phyloP scores from a whole-genome alignment of 2,888 invertebrate species.

The Lymantria dispar region DNA sequence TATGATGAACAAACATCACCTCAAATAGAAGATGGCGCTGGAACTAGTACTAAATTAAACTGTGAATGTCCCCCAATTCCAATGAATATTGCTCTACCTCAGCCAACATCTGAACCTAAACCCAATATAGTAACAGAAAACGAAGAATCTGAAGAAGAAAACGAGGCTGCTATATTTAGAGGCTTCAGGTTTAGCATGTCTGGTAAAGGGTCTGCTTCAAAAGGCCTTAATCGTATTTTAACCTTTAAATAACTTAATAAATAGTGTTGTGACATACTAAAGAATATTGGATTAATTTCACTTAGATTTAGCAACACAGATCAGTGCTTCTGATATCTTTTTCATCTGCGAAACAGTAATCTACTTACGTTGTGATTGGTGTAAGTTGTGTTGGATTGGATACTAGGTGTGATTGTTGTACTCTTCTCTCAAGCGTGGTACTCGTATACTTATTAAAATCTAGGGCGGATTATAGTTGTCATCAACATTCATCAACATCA shows the following conservation, averaged over 20 bases:
- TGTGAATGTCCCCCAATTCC: not conserved
- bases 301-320: too few species aligned
- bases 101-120: not conserved
- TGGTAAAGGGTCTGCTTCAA: not conserved
- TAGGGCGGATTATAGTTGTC: too few species aligned
- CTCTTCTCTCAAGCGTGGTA: too few species aligned
- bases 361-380: too few species aligned
- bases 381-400: too few species aligned
- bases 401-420: too few species aligned
- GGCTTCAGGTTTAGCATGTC: not conserved
- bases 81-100: not conserved
- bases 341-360: too few species aligned
- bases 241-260: constrained; percentile 5
- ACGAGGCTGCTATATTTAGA: not conserved
- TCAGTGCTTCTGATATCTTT: too few species aligned
- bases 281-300: too few species aligned
- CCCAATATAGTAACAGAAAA: not conserved
- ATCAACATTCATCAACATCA: too few species aligned
- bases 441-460: too few species aligned
- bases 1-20: constrained; percentile 12
- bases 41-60: not conserved
- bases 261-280: not conserved
- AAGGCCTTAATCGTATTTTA: not conserved
- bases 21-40: too few species aligned
- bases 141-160: not conserved